phyloP scores from a whole-genome alignment of 2,113 vertebrate genomes.

The Nothoprocta perdicaria region DNA sequence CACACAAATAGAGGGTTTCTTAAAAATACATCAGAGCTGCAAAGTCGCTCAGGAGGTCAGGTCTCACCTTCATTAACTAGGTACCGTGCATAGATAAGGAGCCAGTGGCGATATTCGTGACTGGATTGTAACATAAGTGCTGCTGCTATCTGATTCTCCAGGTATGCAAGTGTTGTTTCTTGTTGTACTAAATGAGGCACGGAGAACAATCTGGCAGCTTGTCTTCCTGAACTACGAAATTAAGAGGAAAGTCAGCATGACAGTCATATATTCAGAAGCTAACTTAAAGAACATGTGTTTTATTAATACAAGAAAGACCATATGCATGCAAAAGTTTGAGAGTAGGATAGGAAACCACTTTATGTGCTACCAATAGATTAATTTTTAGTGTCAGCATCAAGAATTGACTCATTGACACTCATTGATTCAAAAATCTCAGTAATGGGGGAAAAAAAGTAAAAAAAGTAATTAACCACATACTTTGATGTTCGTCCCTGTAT shows the following conservation, averaged over 20 bases:
- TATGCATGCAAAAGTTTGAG: neutral
- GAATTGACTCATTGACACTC: neutral
- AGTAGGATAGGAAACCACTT: neutral
- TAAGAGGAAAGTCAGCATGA: neutral
- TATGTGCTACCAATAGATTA: neutral
- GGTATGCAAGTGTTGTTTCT: conserved; percentile 92
- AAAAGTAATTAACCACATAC: conserved; percentile 70
- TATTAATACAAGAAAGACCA: neutral
- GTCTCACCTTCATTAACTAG: conserved; percentile 96
- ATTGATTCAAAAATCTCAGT: neutral
- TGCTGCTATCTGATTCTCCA: conserved; percentile 94
- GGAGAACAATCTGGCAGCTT: conserved; percentile 92
- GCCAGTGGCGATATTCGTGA: conserved; percentile 94
- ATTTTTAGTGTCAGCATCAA: neutral
- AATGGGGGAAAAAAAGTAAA: too few species aligned
- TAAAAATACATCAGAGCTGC: neutral
- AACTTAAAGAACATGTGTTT: neutral
- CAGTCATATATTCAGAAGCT: neutral
- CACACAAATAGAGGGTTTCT: neutral
- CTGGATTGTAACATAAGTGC: conserved; percentile 89
- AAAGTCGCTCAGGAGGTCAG: neutral
- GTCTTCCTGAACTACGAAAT: conserved; percentile 84
- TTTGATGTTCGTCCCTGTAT: conserved; percentile 94
- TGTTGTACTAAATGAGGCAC: conserved; percentile 94
- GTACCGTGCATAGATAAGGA: conserved; percentile 96